A percentile compares a stretch with the other conserved stretches of the same genome.
phyloP scores from a whole-genome alignment of 2,797 vertebrate genomes.

The Gambelia wislizenii region DNA sequence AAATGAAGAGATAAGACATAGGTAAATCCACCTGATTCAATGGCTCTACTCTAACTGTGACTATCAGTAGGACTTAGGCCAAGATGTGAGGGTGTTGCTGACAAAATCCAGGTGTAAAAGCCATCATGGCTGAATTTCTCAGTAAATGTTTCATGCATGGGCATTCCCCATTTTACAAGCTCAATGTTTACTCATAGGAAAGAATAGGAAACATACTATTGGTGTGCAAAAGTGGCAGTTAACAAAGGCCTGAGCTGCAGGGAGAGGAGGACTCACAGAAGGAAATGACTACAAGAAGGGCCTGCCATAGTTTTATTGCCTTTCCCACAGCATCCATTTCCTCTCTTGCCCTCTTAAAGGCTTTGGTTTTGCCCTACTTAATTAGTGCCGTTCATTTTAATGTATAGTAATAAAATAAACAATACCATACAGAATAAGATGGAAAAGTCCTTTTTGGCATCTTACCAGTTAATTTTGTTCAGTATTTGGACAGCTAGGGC shows the following conservation, averaged over 20 bases:
- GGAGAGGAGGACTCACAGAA: slow-evolving; percentile 38
- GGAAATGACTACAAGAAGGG: slow-evolving; percentile 56
- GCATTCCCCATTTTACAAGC: not conserved
- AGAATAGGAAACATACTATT: not conserved
- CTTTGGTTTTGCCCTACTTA: slow-evolving; percentile 35
- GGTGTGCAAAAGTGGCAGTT: not conserved
- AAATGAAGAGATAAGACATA: too few relatives aligned
- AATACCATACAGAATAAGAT: not conserved
- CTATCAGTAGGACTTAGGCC: too few relatives aligned
- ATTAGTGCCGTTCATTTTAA: slow-evolving; percentile 36
- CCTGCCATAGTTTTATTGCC: slow-evolving; percentile 41
- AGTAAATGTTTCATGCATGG: not conserved
- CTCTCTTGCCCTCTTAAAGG: not conserved
- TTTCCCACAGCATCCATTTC: slow-evolving; percentile 35
- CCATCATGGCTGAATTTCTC: not conserved
- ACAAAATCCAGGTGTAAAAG: not conserved
- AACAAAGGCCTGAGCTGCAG: not conserved
- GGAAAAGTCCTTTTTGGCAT: not conserved
- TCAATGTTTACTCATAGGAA: not conserved
- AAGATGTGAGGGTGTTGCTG: too few relatives aligned
- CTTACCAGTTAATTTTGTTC: slow-evolving; percentile 43
- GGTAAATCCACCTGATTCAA: too few relatives aligned
- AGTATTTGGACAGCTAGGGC: slow-evolving; percentile 27
- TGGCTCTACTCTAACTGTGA: too few relatives aligned
- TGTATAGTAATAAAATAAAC: slow-evolving; percentile 11